Evolutionary conservation across 2,888 invertebrate genomes (phyloP).

Genomic region (Cristatella mucedo): DNA sequence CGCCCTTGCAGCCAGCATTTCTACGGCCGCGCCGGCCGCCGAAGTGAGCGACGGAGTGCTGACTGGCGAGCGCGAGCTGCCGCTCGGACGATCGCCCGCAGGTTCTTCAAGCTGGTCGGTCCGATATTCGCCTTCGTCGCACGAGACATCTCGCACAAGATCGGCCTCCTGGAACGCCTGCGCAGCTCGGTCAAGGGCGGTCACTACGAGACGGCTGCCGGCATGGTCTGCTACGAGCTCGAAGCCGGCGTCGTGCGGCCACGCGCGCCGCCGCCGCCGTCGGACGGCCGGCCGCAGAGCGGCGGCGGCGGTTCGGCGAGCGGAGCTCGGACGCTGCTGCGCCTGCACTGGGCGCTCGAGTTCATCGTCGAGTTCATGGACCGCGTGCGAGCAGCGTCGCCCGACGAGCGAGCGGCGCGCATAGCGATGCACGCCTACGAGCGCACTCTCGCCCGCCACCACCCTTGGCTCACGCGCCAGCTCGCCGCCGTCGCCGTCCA

Average conservation of each 20-base stretch:
- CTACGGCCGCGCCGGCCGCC: too few relatives aligned
- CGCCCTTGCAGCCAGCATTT: too few relatives aligned
- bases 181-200: background rate
- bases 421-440: background rate
- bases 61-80: too few relatives aligned
- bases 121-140: slow-evolving; percentile 4
- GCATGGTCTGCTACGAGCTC: background rate
- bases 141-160: slow-evolving; percentile 1
- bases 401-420: background rate
- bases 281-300: too few relatives aligned
- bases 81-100: too few relatives aligned
- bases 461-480: slow-evolving; percentile 3
- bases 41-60: too few relatives aligned
- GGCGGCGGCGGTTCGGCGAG: too few relatives aligned
- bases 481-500: slow-evolving; percentile 3
- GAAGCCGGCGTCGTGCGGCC: background rate
- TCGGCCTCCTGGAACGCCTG: background rate
- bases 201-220: background rate
- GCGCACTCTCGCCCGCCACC: background rate
- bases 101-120: slow-evolving; percentile 1
- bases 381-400: background rate
- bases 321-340: background rate
- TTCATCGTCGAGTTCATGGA: slow-evolving; percentile 6
- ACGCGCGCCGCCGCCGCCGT: too few relatives aligned
- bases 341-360: slow-evolving; percentile 5